Evolutionary conservation across 2,797 vertebrate species (phyloP), one percentile per base, ranked within the genome.

Genomic region (Falco columbarius): DNA sequence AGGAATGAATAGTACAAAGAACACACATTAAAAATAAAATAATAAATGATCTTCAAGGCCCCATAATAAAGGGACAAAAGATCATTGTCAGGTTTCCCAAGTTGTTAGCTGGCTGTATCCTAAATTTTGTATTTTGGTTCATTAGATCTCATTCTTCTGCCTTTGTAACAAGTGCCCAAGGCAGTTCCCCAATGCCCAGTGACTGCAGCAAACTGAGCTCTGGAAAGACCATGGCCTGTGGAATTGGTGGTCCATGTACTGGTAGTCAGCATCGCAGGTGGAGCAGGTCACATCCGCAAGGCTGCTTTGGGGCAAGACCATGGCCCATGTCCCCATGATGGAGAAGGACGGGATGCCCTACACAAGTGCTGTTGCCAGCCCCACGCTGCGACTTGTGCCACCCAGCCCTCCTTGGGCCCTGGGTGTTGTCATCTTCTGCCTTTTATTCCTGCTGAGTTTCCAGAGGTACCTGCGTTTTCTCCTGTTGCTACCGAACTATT

Each of bases 181-280:
- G 42, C 21, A 67, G 40, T 34, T 89, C 32, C 29, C 11, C 6
- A 14, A 32, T 38, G 59, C 26, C 34, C 34, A 0, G 1, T 27
- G 47, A 10, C 47, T 24, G 61, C 67, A 63, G 56, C n/a, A 67
- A 65, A 26, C 6, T 7, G 30, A 72, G 30, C 22, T 65, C 44
- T 46, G 24, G 68, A 49, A 52, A 56, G 32, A 27, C 23, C 51
- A 7, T 0, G 0, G 18, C 27, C 54, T 18, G 34, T 10, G 29
- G 40, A 63, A 10, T 2, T 7, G 11, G 1, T 30, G 17, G 38
- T 66, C 40, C 11, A 1, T 12, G 9, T 56, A 19, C 15, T 75
- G 62, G 15, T 26, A 32, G 12, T 75, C 30, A n/a, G 19, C 2
- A 1, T 26, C 11, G 16, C 30, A 72, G 66, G 36, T 14, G 32